Base-by-base conservation (phyloP, 2,113 vertebrate genomes). In the Atractosteus spatula region DNA sequence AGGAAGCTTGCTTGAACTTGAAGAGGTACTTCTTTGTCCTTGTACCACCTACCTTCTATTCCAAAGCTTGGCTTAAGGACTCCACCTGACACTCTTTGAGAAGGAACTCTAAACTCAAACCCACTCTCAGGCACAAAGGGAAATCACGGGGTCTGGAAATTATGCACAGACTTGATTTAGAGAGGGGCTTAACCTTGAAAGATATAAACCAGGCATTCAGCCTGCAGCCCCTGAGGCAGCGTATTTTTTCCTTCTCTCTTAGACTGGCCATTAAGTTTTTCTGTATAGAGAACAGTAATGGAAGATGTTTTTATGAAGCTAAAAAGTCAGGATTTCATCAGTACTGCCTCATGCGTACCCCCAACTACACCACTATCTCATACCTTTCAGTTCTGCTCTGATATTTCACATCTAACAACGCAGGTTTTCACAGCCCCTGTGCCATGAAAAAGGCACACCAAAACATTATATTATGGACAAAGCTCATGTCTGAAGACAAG, bases 71-170 rank as follows among this genome's bases (percentile, higher is more conserved):
- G 1, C 55, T 0, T 17, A 41, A 55, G 55, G 41, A 45, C 64
- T 45, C 69, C 12, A 42, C 44, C 45, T 63, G 13, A 47, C 41
- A 42, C 7, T 64, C 17, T 29, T 17, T 47, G 13, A 6, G 12
- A 16, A 16, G 12, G 13, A 59, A 16, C 57, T 5, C 57, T 29
- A 29, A 29, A 29, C 66, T 80, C 70, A 41, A 70, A 55, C 44
- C 17, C 62, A 51, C 43, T 61, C 67, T 67, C 16, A 72, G 73
- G 78, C 69, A 29, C 55, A 42, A 69, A 64, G 62, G 70, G 68
- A 47, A 57, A 66, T 54, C 42, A 56, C 63, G 73, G 54, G 54
- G 74, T 77, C 79, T 80, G 69, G 73, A 81, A 79, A 79, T 79
- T 70, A 77, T 77, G 68, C 57, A 76, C 65, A 14, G 55, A 45